Percentiles rank a stretch among this genome's conserved stretches.
phyloP scores from a whole-genome alignment of 2,797 vertebrate species.

The Carcharodon carcharias region DNA sequence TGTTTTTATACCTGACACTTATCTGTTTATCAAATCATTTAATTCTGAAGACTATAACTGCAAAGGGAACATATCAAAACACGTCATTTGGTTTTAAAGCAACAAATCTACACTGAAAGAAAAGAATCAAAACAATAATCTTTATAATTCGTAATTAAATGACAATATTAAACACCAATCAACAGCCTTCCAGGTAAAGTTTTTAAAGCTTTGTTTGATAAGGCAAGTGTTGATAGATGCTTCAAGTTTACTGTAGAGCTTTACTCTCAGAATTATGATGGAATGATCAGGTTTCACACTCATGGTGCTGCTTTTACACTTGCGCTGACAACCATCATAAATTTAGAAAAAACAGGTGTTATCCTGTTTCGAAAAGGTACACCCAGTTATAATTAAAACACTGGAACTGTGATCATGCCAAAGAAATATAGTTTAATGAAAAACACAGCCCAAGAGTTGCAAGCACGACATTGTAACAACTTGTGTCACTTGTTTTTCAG shows the following conservation, averaged over 20 bases:
- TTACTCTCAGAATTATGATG: background rate
- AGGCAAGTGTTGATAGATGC: background rate
- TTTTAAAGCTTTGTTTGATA: background rate
- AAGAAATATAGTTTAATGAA: background rate
- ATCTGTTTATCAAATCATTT: background rate
- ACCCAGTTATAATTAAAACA: background rate
- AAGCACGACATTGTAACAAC: background rate
- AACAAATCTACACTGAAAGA: background rate
- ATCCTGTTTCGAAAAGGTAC: background rate
- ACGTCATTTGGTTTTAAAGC: background rate
- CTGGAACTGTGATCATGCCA: background rate
- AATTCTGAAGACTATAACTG: background rate
- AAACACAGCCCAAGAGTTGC: background rate
- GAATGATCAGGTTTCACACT: background rate
- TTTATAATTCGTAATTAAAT: background rate
- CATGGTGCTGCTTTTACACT: background rate
- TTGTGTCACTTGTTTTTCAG: background rate
- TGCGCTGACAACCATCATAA: background rate
- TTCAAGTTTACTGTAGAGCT: background rate
- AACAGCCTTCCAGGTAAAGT: background rate
- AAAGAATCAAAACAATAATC: background rate
- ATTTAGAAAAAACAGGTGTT: background rate
- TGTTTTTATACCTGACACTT: background rate
- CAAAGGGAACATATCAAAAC: background rate
- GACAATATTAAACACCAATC: background rate